These are phyloP conservation scores for Mimas tiliae DNA, from an alignment of 2,888 invertebrate species.

Conservation along the genomic window DNA sequence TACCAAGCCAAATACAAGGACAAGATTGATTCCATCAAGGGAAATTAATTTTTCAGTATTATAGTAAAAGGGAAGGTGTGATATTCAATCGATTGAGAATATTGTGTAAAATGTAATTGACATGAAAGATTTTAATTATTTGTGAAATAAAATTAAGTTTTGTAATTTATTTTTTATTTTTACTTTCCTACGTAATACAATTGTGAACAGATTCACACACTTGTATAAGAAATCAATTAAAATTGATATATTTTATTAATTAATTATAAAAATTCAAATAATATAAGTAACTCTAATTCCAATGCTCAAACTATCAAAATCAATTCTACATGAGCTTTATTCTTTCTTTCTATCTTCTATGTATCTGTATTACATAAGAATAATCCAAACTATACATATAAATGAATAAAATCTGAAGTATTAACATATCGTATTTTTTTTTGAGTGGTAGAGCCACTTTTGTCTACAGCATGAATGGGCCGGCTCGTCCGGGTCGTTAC, in stretches of 20 bases:
- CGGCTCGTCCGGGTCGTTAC: too few relatives aligned
- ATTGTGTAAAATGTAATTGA: neutral
- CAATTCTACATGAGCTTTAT: too few relatives aligned
- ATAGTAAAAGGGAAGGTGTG: constrained; percentile 1
- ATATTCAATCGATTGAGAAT: neutral
- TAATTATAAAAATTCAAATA: too few relatives aligned
- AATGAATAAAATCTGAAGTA: too few relatives aligned
- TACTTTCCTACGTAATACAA: neutral
- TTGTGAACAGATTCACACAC: neutral
- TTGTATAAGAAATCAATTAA: neutral
- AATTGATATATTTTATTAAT: neutral
- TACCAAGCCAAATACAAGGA: constrained; percentile 88
- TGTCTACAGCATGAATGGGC: too few relatives aligned
- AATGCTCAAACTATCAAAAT: too few relatives aligned
- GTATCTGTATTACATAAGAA: too few relatives aligned
- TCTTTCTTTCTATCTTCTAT: too few relatives aligned
- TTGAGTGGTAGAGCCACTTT: too few relatives aligned
- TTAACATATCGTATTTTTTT: too few relatives aligned
- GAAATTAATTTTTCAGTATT: constrained; percentile 26
- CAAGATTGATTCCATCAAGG: constrained; percentile 62
- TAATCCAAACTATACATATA: too few relatives aligned
- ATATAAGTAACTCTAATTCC: too few relatives aligned
- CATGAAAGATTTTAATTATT: neutral
- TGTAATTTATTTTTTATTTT: neutral
- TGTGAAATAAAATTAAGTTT: constrained; percentile 7